Conservation (phyloP, 1,140 invertebrate genomes). For the Apis dorsata region DNA sequence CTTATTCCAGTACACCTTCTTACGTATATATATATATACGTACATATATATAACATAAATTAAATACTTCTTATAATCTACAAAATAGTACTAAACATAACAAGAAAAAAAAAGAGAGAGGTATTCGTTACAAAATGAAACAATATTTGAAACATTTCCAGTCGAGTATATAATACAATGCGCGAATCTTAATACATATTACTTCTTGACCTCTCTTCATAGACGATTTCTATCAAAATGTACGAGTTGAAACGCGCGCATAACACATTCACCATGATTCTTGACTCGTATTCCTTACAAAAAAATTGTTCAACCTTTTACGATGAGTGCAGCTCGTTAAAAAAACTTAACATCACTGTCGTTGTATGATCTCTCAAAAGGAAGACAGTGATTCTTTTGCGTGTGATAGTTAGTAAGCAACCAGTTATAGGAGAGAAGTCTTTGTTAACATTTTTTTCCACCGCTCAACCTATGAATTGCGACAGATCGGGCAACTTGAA, state of each 20-base stretch:
- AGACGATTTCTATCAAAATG: background rate
- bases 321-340: slow-evolving; percentile 19
- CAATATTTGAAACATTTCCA: background rate
- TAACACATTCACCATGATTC: background rate
- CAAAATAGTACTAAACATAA: slow-evolving; percentile 36
- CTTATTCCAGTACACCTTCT: slow-evolving; percentile 3
- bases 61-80: slow-evolving; percentile 40
- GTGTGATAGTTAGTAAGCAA: slow-evolving; percentile 53
- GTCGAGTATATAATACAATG: background rate
- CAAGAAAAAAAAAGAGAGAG: slow-evolving; percentile 19
- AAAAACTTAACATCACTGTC: slow-evolving; percentile 23
- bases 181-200: background rate
- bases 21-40: too few species aligned
- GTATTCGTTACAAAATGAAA: slow-evolving; percentile 28
- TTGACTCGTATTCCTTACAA: background rate
- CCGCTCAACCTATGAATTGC: slow-evolving; percentile 81
- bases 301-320: background rate
- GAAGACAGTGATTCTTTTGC: slow-evolving; percentile 52
- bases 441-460: slow-evolving; percentile 7
- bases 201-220: slow-evolving; percentile 13
- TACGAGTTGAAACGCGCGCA: background rate
- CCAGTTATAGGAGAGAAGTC: slow-evolving; percentile 35
- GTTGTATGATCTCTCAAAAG: slow-evolving; percentile 48
- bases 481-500: slow-evolving; percentile 84
- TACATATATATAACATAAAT: background rate